phyloP scores from a whole-genome alignment of 2,888 invertebrate species.

The Drosophila eohydei region DNA sequence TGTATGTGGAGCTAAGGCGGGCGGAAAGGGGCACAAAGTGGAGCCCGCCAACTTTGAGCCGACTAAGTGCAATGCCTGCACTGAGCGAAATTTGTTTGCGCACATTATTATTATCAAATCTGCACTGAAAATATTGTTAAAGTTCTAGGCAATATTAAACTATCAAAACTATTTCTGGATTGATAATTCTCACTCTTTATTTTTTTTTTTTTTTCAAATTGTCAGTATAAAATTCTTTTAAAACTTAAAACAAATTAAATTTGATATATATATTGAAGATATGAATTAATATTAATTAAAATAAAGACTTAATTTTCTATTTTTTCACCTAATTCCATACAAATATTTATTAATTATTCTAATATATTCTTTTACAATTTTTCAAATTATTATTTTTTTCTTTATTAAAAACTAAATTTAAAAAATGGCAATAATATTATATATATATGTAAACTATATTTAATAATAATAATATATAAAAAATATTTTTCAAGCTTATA shows the following conservation, averaged over 20 bases:
- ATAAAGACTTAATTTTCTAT: too few species aligned
- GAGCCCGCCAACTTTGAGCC: constrained; percentile 43
- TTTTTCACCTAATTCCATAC: too few species aligned
- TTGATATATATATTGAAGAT: too few species aligned
- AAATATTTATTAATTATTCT: too few species aligned
- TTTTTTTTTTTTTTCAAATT: too few species aligned
- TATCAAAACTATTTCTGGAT: neutral
- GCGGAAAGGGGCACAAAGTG: neutral
- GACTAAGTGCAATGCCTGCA: constrained; percentile 53
- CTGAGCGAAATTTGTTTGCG: constrained; percentile 10
- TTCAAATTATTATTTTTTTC: too few species aligned
- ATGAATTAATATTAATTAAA: too few species aligned
- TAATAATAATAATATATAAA: neutral
- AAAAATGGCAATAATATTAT: neutral
- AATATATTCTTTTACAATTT: too few species aligned
- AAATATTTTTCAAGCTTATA: neutral
- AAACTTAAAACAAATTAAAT: too few species aligned
- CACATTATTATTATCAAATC: neutral
- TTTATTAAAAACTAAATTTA: neutral
- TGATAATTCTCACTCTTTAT: too few species aligned
- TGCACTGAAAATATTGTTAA: neutral
- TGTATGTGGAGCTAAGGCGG: constrained; percentile 10
- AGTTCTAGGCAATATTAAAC: neutral
- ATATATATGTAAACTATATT: neutral
- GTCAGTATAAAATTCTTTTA: too few species aligned